Percentiles rank a stretch among this genome's conserved stretches.
Evolutionary conservation across 2,113 vertebrate species (phyloP).

Genomic region (Aramus guarauna): DNA sequence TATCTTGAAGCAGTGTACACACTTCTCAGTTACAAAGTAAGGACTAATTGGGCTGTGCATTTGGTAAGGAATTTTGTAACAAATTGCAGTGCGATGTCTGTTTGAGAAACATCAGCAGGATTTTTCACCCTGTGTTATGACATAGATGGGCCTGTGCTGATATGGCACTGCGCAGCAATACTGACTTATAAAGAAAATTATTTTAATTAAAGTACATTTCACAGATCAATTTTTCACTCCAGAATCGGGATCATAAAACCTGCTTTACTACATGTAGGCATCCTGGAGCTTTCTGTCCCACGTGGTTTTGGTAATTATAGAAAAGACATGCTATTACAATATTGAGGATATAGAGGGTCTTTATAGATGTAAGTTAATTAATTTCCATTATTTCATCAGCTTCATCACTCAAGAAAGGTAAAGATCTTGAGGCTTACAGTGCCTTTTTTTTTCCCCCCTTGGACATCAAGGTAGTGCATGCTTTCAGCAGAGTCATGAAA

Average conservation of each 20-base stretch:
- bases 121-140: not conserved
- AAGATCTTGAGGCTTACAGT: not conserved
- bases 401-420: not conserved
- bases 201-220: not conserved
- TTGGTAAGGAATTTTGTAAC: not conserved
- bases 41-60: not conserved
- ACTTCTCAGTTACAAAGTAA: not conserved
- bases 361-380: not conserved
- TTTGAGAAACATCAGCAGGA: not conserved
- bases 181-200: not conserved
- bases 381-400: not conserved
- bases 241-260: not conserved
- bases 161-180: not conserved
- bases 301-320: not conserved
- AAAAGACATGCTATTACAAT: not conserved
- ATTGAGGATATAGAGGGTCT: not conserved
- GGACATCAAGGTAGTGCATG: not conserved
- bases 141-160: not conserved
- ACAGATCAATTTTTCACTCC: not conserved
- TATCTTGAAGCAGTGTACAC: not conserved
- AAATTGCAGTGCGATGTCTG: not conserved
- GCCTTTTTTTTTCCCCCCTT: not conserved
- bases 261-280: not conserved
- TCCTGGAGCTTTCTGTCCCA: not conserved
- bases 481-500: not conserved